Conservation (phyloP, 2,888 invertebrate species). For the Colostygia pectinataria region DNA sequence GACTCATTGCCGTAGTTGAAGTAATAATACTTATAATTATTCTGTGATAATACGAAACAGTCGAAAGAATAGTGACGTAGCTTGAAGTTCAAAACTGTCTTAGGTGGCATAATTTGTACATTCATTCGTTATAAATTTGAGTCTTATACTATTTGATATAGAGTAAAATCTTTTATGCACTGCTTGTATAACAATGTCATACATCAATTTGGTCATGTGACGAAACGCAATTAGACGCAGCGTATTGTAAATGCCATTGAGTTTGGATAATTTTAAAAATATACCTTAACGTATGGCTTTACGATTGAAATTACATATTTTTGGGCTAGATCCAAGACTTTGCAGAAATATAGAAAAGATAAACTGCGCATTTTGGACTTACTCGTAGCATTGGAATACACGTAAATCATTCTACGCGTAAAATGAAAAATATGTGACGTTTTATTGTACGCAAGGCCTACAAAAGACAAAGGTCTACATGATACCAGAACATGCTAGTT, state of each 20-base stretch:
- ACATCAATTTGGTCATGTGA: constrained; percentile 49
- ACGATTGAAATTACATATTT: background rate
- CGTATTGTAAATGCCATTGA: constrained; percentile 52
- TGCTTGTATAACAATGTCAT: constrained; percentile 9
- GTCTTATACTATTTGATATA: no score
- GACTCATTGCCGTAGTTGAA: no score
- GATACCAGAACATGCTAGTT: no score
- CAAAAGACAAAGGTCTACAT: no score
- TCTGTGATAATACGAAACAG: background rate
- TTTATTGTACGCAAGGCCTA: no score
- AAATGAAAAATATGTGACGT: no score
- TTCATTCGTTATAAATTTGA: no score
- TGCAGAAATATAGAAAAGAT: background rate
- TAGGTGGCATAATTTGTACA: background rate
- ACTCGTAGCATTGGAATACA: background rate
- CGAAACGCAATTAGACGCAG: constrained; percentile 55
- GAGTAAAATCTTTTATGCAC: background rate
- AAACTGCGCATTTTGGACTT: constrained; percentile 30
- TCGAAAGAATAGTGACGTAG: constrained; percentile 15
- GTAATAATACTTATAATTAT: no score
- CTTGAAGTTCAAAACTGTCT: background rate
- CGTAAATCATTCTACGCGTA: background rate
- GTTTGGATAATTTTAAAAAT: constrained; percentile 9
- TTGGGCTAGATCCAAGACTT: background rate
- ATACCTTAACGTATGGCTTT: background rate